Conservation (phyloP, 2,113 vertebrate species). For the Cheirogaleus medius region DNA sequence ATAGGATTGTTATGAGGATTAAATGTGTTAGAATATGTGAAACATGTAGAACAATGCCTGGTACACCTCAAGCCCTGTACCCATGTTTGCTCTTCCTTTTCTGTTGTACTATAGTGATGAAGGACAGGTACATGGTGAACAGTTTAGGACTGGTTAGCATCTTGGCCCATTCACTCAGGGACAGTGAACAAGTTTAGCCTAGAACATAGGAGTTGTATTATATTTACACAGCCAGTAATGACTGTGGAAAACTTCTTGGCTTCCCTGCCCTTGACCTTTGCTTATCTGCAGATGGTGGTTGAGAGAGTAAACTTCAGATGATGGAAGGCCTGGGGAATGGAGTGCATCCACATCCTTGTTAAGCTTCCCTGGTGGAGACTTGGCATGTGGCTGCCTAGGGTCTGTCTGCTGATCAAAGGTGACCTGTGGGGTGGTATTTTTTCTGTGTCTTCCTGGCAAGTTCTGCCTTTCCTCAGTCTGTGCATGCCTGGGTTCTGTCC, state of each 20-base stretch:
- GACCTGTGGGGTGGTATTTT: background rate
- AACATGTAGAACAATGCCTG: rapidly evolving
- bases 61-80: rapidly evolving
- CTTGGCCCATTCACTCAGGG: background rate
- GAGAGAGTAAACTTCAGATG: background rate
- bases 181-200: background rate
- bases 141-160: background rate
- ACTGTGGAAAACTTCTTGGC: conserved; percentile 21
- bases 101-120: rapidly evolving
- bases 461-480: background rate
- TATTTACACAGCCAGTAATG: background rate
- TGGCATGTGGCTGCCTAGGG: background rate
- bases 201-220: background rate
- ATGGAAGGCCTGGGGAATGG: background rate
- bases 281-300: background rate
- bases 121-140: background rate
- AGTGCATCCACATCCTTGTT: background rate
- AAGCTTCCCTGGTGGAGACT: background rate
- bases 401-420: background rate
- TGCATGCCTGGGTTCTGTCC: background rate
- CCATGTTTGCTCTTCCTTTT: background rate
- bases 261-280: background rate
- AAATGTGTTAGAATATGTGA: background rate
- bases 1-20: background rate
- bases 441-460: background rate